Evolutionary conservation across 2,797 vertebrate genomes (phyloP), one percentile per base, ranked within the genome.

Genomic region (Sebastes elongatus): DNA sequence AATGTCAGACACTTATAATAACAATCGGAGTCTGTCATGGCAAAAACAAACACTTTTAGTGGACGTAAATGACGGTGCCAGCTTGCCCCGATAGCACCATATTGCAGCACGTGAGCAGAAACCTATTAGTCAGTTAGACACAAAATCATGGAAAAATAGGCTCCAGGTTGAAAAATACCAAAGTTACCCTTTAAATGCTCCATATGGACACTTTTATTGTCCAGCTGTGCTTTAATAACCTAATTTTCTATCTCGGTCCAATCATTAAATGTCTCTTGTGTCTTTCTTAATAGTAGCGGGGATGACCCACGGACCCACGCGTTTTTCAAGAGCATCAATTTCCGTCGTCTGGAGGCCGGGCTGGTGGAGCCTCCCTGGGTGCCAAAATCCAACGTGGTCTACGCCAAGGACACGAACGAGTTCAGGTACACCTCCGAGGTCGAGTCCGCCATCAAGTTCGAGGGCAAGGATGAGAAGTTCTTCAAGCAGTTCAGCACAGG

Each of bases 401-500:
- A 98, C 62, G 96, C 95, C 92, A 97, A 97, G 91, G 96, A 98
- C 65, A 38, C 90, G 0, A 82, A 93, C 28, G 93, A 96, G 77
- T 97, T 96, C 79, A 91, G 82, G 74, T 95, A 96, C 74, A 95
- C 95, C 89, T 97, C 97, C 8, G 96, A 96, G 80, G n/a, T 95
- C 10, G 87, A 89, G 46, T 18, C 46, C 61, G 94, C 96, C 28
- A 74, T 97, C 9, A 93, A 94, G 52, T 95, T 98, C 52, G 94
- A 97, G 53, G 90, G 94, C 64, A 96, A 94, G 80, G 97, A 97
- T 79, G 91, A 94, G 71, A 95, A 93, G 32, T 97, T 98, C 93
- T 98, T 96, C 90, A 93, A 94, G 65, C 96, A 92, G 86, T 98
- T 98, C 93, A 95, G 96, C 5, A 97, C 97, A 1, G 97, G 97